Conservation (phyloP, 1,140 invertebrate species). For the Thaumetopoea pityocampa region DNA sequence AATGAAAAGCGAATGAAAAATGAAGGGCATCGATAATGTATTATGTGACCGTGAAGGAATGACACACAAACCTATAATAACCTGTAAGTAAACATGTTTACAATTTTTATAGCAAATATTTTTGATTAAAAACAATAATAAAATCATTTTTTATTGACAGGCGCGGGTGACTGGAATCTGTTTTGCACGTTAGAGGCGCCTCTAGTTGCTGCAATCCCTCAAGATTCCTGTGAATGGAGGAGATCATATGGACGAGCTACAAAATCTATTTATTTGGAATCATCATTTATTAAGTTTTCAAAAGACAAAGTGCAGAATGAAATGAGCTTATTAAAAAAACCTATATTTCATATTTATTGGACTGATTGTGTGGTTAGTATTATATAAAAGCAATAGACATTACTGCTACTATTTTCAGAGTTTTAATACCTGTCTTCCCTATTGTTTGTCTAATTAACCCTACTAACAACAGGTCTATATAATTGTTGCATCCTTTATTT, state of each 20-base stretch:
- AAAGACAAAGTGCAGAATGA: constrained; percentile 82
- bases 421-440: too few species aligned
- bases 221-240: constrained; percentile 93
- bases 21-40: constrained; percentile 70
- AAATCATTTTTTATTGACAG: constrained; percentile 70
- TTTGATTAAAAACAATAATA: constrained; percentile 3
- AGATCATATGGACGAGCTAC: constrained; percentile 88
- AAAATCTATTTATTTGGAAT: constrained; percentile 89
- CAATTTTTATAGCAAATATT: neutral
- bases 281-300: constrained; percentile 89
- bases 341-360: constrained; percentile 96
- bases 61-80: constrained; percentile 77
- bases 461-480: too few species aligned
- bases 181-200: constrained; percentile 89
- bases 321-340: constrained; percentile 87
- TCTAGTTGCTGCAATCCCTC: constrained; percentile 86
- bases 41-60: constrained; percentile 61
- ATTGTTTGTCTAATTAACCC: too few species aligned
- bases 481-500: too few species aligned
- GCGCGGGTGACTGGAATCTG: constrained; percentile 91
- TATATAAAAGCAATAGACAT: too few species aligned
- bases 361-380: constrained; percentile 91
- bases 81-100: constrained; percentile 66
- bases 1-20: constrained; percentile 39
- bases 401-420: too few species aligned